Evolutionary conservation across 2,113 vertebrate species (phyloP).

Genomic region (Phodopus roborovskii): DNA sequence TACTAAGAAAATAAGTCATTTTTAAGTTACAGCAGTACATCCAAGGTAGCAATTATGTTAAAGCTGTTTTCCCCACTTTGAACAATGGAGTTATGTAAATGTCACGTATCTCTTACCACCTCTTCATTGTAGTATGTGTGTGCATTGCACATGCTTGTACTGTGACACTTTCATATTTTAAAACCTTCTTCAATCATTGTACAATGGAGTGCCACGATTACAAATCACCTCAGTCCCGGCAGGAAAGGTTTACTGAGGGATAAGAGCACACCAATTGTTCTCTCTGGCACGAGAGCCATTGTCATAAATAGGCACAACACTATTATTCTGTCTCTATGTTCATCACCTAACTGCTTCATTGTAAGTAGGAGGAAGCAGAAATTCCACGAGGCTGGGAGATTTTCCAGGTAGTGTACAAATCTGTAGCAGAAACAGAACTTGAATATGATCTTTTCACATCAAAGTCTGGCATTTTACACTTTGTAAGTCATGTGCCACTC

Average conservation of each 20-base stretch:
- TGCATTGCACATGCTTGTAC: neutral
- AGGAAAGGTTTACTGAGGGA: neutral
- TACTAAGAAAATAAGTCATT: neutral
- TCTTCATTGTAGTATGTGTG: neutral
- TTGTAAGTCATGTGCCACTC: constrained; percentile 13
- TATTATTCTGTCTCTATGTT: neutral
- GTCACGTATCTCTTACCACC: neutral
- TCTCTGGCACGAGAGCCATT: neutral
- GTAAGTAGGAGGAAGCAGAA: neutral
- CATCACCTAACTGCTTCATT: neutral
- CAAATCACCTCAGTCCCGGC: neutral
- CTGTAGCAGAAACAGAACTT: neutral
- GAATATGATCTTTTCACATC: neutral
- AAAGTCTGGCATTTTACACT: neutral
- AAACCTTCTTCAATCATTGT: constrained; percentile 29
- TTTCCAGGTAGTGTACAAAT: neutral
- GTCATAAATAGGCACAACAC: neutral
- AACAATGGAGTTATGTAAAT: neutral
- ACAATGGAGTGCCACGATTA: neutral
- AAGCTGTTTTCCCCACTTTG: neutral
- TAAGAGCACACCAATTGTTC: neutral
- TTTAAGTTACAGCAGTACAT: neutral
- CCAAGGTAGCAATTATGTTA: neutral
- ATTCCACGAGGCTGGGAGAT: neutral
- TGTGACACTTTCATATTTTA: constrained; percentile 3